Percentiles rank a stretch among this genome's conserved stretches.
Evolutionary conservation across 2,113 vertebrate species (phyloP).

Genomic region (Grus americana): DNA sequence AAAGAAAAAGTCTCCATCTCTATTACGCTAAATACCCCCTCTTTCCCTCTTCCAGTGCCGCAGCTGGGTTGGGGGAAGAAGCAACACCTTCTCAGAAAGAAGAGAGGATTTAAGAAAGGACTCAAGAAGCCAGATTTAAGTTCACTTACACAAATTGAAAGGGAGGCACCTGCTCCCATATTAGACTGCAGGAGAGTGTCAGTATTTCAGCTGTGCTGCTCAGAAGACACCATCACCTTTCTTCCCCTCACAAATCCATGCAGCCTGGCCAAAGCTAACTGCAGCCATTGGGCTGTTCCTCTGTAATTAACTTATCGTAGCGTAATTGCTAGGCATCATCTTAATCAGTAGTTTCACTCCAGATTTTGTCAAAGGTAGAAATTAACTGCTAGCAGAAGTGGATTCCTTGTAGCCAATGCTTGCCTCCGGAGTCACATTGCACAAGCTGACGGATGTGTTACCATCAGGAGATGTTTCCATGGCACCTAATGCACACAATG

Average conservation of each 20-base stretch:
- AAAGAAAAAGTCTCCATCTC: not conserved
- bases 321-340: not conserved
- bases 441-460: not conserved
- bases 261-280: not conserved
- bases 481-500: not conserved
- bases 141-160: constrained; percentile 81
- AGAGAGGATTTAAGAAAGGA: not conserved
- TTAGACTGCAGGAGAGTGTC: not conserved
- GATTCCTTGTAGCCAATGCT: not conserved
- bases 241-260: not conserved
- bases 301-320: not conserved
- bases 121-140: not conserved
- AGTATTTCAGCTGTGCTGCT: not conserved
- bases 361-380: not conserved
- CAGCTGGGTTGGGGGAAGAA: not conserved
- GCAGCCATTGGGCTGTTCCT: not conserved
- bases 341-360: not conserved
- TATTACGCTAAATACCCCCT: not conserved
- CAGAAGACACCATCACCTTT: not conserved
- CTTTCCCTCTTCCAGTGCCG: not conserved
- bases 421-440: not conserved
- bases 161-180: constrained; percentile 77
- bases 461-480: constrained; percentile 48
- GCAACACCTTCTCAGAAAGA: not conserved
- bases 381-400: not conserved